phyloP scores from a whole-genome alignment of 1,140 invertebrate genomes.

The Micrasema longulum region DNA sequence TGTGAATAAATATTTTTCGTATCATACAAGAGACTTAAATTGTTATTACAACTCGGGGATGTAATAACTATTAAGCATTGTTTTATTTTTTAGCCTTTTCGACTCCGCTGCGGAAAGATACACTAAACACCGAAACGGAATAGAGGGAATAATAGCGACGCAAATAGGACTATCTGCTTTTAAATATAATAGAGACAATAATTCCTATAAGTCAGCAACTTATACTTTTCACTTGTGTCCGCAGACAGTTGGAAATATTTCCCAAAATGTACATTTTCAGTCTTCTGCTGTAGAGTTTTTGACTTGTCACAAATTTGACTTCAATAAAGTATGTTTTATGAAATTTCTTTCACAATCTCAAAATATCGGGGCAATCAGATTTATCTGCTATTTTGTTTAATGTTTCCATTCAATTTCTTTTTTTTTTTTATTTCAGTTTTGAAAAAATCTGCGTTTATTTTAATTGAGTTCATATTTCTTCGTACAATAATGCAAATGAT shows the following conservation, averaged over 20 bases:
- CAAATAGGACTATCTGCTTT: slow-evolving; percentile 76
- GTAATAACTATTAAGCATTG: neutral
- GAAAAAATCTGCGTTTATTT: too few relatives aligned
- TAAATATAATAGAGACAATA: slow-evolving; percentile 66
- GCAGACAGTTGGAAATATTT: slow-evolving; percentile 69
- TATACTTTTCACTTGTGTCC: slow-evolving; percentile 80
- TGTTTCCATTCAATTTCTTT: too few relatives aligned
- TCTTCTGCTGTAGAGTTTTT: slow-evolving; percentile 74
- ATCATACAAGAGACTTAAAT: neutral
- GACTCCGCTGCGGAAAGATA: slow-evolving; percentile 75
- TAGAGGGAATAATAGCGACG: slow-evolving; percentile 71
- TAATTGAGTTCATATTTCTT: too few relatives aligned
- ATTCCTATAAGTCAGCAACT: slow-evolving; percentile 70
- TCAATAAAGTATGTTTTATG: slow-evolving; percentile 74
- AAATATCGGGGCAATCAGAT: too few relatives aligned
- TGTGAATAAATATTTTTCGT: neutral
- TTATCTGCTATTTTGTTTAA: too few relatives aligned
- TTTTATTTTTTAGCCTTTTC: slow-evolving; percentile 74
- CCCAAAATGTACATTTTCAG: slow-evolving; percentile 73
- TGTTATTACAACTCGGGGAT: neutral
- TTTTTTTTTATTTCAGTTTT: too few relatives aligned
- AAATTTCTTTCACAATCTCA: neutral
- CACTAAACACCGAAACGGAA: slow-evolving; percentile 68
- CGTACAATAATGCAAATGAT: too few relatives aligned
- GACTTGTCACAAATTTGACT: slow-evolving; percentile 75